Percentiles rank a stretch among this genome's conserved stretches.
Evolutionary conservation across 2,888 invertebrate species (phyloP).

Genomic region (Torymus texanus): DNA sequence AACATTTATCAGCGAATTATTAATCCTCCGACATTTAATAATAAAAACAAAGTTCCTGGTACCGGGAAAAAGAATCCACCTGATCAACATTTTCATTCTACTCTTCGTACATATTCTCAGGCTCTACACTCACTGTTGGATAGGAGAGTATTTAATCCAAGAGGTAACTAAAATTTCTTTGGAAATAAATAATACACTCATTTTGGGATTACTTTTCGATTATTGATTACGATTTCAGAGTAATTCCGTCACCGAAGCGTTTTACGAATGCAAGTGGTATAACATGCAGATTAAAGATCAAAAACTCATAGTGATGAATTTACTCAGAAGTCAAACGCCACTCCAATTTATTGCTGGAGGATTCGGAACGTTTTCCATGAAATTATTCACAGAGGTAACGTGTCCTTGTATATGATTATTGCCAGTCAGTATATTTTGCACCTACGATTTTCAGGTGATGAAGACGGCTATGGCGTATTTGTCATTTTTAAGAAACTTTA

Average conservation of each 20-base stretch:
- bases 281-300: background rate
- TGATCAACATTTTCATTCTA: slow-evolving; percentile 53
- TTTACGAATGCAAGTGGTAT: background rate
- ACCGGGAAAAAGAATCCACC: slow-evolving; percentile 43
- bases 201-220: too few relatives aligned
- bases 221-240: too few relatives aligned
- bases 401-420: background rate
- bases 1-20: too few relatives aligned
- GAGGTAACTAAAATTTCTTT: slow-evolving; percentile 49
- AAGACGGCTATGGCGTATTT: slow-evolving; percentile 64
- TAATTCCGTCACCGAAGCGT: background rate
- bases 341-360: background rate
- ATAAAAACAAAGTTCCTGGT: slow-evolving; percentile 35
- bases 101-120: slow-evolving; percentile 52
- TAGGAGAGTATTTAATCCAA: slow-evolving; percentile 56
- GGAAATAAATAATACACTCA: too few relatives aligned
- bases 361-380: background rate
- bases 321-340: background rate
- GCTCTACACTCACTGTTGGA: slow-evolving; percentile 56
- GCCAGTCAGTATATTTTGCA: background rate
- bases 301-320: background rate
- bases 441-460: slow-evolving; percentile 58
- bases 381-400: too few relatives aligned
- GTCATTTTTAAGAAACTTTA: slow-evolving; percentile 59
- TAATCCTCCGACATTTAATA: background rate